A percentile compares a stretch with the other conserved stretches of the same genome.
These are phyloP conservation scores for Solea senegalensis DNA, from an alignment of 2,113 vertebrate species.

Conservation along the genomic window DNA sequence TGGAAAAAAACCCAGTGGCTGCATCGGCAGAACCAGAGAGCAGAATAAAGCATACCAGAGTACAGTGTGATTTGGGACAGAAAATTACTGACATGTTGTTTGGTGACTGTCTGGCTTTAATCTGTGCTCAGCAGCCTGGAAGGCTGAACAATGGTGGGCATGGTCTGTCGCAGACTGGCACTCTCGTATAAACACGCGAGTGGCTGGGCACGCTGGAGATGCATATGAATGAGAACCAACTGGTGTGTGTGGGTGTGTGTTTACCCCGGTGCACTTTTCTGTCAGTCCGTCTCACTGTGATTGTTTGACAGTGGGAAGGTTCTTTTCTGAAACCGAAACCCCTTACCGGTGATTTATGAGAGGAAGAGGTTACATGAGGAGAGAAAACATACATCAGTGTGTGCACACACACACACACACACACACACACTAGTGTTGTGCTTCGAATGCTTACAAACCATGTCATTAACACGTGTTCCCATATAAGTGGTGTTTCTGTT, in stretches of 20 bases:
- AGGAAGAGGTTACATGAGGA: slow-evolving; percentile 58
- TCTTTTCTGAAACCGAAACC: slow-evolving; percentile 56
- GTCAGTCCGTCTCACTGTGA: slow-evolving; percentile 48
- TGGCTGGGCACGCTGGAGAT: slow-evolving; percentile 36
- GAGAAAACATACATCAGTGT: slow-evolving; percentile 49
- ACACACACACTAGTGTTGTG: slow-evolving; percentile 9
- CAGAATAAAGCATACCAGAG: slow-evolving; percentile 62
- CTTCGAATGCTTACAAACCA: slow-evolving; percentile 27
- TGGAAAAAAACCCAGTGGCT: slow-evolving; percentile 12
- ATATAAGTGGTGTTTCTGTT: slow-evolving; percentile 34
- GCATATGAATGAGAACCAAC: slow-evolving; percentile 46
- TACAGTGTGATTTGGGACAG: slow-evolving; percentile 47
- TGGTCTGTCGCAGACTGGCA: slow-evolving; percentile 62
- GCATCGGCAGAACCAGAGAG: slow-evolving; percentile 30
- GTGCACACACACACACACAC: slow-evolving; percentile 1
- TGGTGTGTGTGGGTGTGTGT: slow-evolving; percentile 30
- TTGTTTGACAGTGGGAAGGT: slow-evolving; percentile 66
- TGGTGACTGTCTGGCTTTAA: slow-evolving; percentile 69
- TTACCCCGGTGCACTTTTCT: slow-evolving; percentile 45
- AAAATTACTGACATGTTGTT: slow-evolving; percentile 68
- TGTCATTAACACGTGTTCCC: slow-evolving; percentile 63
- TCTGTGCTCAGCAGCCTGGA: slow-evolving; percentile 58
- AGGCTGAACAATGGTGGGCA: slow-evolving; percentile 56
- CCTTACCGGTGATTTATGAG: slow-evolving; percentile 68
- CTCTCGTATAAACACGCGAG: slow-evolving; percentile 54